Evolutionary conservation across 2,888 invertebrate species (phyloP).

Genomic region (Labia minor): DNA sequence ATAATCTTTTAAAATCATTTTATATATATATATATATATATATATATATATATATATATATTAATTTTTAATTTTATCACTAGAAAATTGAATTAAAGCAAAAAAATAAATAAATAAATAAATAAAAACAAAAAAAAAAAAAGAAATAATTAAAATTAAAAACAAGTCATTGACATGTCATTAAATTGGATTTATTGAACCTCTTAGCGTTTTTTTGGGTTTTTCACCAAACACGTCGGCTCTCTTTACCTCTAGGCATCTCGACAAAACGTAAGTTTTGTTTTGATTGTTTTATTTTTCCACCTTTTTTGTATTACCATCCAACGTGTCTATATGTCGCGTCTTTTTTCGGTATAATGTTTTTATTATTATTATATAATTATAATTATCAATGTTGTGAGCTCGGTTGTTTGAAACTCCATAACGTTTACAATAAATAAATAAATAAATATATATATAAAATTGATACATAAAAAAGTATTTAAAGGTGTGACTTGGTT

Average conservation of each 20-base stretch:
- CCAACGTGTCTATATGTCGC: background rate
- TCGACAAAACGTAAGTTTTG: conserved; percentile 3
- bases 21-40: too few relatives aligned
- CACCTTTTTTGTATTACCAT: too few relatives aligned
- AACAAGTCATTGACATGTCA: conserved; percentile 18
- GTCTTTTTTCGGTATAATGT: conserved; percentile 9
- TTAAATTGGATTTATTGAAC: conserved; percentile 3
- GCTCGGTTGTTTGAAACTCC: background rate
- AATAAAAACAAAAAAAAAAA: too few relatives aligned
- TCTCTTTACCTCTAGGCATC: background rate
- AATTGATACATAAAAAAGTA: background rate
- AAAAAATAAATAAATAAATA: too few relatives aligned
- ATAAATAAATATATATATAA: too few relatives aligned
- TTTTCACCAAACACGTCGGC: background rate
- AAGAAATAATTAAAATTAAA: conserved; percentile 9
- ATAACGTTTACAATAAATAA: background rate
- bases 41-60: too few relatives aligned
- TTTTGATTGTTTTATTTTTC: too few relatives aligned
- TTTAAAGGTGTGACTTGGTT: too few relatives aligned
- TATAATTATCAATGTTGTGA: too few relatives aligned
- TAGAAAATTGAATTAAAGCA: too few relatives aligned
- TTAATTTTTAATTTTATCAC: too few relatives aligned
- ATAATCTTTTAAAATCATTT: background rate
- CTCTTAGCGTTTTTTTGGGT: conserved; percentile 13
- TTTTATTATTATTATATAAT: too few relatives aligned